Percentiles rank a stretch among this genome's conserved stretches.
Conservation (phyloP, 1,140 invertebrate species). For the Drosophila kohkoa region DNA sequence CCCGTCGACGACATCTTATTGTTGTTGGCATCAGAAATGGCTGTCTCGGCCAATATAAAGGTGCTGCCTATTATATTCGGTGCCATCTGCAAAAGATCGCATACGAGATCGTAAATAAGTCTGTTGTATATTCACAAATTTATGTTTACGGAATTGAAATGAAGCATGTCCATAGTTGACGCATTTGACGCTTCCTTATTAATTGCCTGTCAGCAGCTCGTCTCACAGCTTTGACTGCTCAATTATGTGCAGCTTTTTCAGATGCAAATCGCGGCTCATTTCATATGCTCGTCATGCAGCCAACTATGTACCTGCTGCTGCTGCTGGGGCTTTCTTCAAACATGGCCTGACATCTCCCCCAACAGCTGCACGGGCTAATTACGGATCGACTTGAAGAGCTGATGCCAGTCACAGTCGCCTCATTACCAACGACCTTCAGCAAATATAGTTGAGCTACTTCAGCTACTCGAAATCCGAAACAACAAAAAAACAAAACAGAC, state of each 20-base stretch:
- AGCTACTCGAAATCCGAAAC: slow-evolving; percentile 65
- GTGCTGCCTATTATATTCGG: slow-evolving; percentile 83
- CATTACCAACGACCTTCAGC: slow-evolving; percentile 61
- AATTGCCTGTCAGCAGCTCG: slow-evolving; percentile 57
- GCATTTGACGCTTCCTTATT: slow-evolving; percentile 60
- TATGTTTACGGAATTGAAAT: slow-evolving; percentile 42
- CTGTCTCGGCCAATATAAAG: slow-evolving; percentile 79
- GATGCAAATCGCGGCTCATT: slow-evolving; percentile 65
- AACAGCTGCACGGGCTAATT: slow-evolving; percentile 66
- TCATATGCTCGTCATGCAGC: slow-evolving; percentile 53
- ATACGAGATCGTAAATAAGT: not conserved
- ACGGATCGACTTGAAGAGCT: slow-evolving; percentile 65
- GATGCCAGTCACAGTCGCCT: slow-evolving; percentile 6
- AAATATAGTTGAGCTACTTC: slow-evolving; percentile 50
- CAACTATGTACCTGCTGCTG: too few relatives aligned
- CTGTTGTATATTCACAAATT: too few relatives aligned
- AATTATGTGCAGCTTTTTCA: slow-evolving; percentile 31
- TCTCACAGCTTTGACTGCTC: slow-evolving; percentile 40
- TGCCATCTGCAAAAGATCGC: slow-evolving; percentile 70
- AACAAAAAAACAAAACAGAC: slow-evolving; percentile 34
- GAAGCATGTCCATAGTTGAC: slow-evolving; percentile 34
- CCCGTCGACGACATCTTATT: slow-evolving; percentile 65
- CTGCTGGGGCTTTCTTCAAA: slow-evolving; percentile 39
- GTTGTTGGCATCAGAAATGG: slow-evolving; percentile 78
- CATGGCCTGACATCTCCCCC: slow-evolving; percentile 39